Percentiles rank a stretch among this genome's conserved stretches.
Evolutionary conservation across 2,113 vertebrate species (phyloP).

Genomic region (Platycercus adscitus): DNA sequence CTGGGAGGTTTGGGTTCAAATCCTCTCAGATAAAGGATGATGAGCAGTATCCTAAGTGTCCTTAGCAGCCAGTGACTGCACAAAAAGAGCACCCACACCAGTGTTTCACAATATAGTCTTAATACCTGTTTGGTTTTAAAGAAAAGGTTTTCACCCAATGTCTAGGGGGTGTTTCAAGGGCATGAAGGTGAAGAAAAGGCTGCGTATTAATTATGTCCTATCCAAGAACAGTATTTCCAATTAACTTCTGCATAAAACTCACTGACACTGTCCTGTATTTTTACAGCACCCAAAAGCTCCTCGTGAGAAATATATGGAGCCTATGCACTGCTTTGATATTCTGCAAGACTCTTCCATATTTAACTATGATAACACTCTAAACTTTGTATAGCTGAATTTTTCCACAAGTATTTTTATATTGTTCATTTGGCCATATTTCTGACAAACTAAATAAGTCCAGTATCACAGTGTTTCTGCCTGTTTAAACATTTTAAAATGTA

Average conservation of each 20-base stretch:
- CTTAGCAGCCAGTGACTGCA: neutral
- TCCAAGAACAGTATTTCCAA: neutral
- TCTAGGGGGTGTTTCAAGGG: neutral
- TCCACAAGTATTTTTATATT: neutral
- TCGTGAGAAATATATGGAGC: neutral
- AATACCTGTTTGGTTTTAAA: neutral
- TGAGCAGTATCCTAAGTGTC: neutral
- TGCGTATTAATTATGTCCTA: neutral
- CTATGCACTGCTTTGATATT: neutral
- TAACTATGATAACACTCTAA: neutral
- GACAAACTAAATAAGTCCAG: neutral
- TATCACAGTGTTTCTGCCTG: neutral
- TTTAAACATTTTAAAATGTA: neutral
- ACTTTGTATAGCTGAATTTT: neutral
- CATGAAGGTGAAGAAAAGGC: neutral
- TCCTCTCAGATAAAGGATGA: neutral
- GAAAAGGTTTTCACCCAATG: neutral
- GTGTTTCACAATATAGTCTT: neutral
- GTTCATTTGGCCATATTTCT: conserved; percentile 14
- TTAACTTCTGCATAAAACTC: neutral
- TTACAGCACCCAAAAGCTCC: neutral
- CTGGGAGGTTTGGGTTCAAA: neutral
- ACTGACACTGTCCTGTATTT: neutral
- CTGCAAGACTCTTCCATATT: neutral
- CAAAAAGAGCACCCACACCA: neutral